Conservation (phyloP, 2,113 vertebrate genomes). For the Heloderma charlesbogerti region DNA sequence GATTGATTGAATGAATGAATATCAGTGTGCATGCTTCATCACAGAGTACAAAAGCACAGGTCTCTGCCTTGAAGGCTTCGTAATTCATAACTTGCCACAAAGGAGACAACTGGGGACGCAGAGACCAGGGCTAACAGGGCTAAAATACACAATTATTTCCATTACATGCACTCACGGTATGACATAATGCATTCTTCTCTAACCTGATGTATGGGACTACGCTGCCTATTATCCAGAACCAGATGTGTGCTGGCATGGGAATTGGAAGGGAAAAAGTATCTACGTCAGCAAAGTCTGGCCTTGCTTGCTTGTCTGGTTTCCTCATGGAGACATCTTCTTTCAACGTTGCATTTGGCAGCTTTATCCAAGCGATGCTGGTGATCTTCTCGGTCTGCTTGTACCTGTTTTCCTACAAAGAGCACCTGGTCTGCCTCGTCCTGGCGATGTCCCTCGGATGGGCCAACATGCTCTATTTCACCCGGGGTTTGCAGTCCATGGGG, state of each 20-base stretch:
- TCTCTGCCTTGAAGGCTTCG: no score
- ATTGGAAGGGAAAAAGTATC: no score
- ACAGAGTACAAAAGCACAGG: no score
- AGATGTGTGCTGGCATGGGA: background rate
- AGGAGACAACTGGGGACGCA: no score
- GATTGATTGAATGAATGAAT: no score
- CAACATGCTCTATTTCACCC: constrained; percentile 86
- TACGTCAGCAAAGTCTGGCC: background rate
- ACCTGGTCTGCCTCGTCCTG: constrained; percentile 84
- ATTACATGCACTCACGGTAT: no score
- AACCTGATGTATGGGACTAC: no score
- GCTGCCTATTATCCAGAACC: background rate
- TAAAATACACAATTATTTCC: no score
- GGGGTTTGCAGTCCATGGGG: constrained; percentile 85
- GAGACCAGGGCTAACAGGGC: no score
- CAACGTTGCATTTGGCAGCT: constrained; percentile 73
- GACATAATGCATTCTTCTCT: no score
- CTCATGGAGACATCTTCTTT: background rate
- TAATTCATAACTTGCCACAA: no score
- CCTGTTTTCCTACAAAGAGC: constrained; percentile 82
- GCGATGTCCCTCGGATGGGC: constrained; percentile 86
- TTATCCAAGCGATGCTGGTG: constrained; percentile 84
- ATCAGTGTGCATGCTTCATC: no score
- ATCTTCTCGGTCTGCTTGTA: constrained; percentile 84
- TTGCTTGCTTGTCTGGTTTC: background rate